Conservation (phyloP, 2,888 invertebrate genomes). For the Colostygia pectinataria region DNA sequence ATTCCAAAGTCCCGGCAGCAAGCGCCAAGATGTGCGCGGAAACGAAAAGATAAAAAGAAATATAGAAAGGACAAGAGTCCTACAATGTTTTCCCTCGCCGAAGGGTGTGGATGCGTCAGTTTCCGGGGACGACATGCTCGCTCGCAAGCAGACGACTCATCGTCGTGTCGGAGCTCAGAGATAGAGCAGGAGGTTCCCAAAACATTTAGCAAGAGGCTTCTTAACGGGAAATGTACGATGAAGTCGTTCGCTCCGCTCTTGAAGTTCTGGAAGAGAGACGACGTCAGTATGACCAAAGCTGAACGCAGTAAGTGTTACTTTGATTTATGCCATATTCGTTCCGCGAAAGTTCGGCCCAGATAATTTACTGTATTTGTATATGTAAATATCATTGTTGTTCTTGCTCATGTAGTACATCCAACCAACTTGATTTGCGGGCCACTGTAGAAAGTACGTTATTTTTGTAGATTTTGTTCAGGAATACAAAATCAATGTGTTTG, state of each 20-base stretch:
- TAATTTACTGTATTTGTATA: too few relatives aligned
- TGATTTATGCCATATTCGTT: too few relatives aligned
- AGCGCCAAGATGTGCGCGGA: conserved; percentile 72
- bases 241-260: conserved; percentile 85
- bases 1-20: conserved; percentile 74
- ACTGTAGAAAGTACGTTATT: too few relatives aligned
- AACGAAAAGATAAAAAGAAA: conserved; percentile 77
- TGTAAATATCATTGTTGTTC: too few relatives aligned
- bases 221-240: conserved; percentile 75
- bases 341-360: too few relatives aligned
- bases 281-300: conserved; percentile 89
- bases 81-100: conserved; percentile 76
- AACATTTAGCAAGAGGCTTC: conserved; percentile 60
- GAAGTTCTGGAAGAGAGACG: conserved; percentile 86
- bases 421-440: too few relatives aligned
- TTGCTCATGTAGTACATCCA: too few relatives aligned
- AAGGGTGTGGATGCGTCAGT: conserved; percentile 77
- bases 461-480: too few relatives aligned
- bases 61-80: conserved; percentile 73
- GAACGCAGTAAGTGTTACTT: conserved; percentile 86
- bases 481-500: too few relatives aligned
- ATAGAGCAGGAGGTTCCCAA: conserved; percentile 77
- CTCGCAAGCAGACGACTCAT: conserved; percentile 71
- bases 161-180: conserved; percentile 77
- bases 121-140: conserved; percentile 67